phyloP scores from a whole-genome alignment of 1,140 invertebrate species.

The Ceratosolen fusciceps region DNA sequence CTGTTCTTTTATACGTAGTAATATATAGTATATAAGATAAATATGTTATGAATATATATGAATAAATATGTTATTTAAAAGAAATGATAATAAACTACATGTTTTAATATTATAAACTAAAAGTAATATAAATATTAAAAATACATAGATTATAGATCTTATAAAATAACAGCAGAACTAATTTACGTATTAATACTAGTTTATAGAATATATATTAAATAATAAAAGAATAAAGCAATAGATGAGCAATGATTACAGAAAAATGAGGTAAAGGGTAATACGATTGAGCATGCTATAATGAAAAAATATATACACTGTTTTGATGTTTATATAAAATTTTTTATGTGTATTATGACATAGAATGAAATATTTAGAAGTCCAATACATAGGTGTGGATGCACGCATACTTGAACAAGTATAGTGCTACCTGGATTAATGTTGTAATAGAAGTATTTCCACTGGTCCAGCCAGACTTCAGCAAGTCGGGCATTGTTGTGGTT shows the following conservation, averaged over 20 bases:
- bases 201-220: no score
- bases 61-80: no score
- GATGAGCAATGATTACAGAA: neutral
- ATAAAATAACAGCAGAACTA: constrained; percentile 15
- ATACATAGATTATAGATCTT: neutral
- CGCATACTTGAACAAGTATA: neutral
- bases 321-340: neutral
- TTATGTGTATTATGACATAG: no score
- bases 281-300: neutral
- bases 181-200: neutral
- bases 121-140: constrained; percentile 26
- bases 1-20: constrained; percentile 52
- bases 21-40: no score
- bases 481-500: constrained; percentile 98
- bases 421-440: constrained; percentile 93
- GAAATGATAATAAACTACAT: constrained; percentile 45
- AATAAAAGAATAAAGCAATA: constrained; percentile 2
- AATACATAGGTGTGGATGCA: neutral
- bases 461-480: constrained; percentile 97
- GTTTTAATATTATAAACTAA: constrained; percentile 6
- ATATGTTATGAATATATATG: no score
- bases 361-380: neutral
- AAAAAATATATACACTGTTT: neutral
- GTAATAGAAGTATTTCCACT: constrained; percentile 99
- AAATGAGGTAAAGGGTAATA: neutral